Evolutionary conservation across 2,888 invertebrate genomes (phyloP).

Genomic region (Stratiomys singularior): DNA sequence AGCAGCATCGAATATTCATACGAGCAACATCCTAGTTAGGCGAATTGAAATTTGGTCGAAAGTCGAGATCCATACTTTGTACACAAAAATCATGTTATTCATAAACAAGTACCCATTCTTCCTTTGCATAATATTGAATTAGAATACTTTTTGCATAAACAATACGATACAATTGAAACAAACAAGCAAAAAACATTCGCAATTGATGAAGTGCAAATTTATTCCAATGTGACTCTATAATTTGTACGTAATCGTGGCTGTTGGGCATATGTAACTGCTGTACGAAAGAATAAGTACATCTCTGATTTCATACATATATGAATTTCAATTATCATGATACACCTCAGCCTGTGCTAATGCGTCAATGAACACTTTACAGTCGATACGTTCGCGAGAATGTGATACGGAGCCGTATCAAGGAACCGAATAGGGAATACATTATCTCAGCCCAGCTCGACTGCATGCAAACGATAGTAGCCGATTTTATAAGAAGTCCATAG

Average conservation of each 20-base stretch:
- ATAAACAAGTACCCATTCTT: no score
- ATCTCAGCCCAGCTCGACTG: not conserved
- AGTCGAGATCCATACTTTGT: no score
- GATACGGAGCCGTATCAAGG: not conserved
- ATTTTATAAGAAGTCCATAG: constrained; percentile 31
- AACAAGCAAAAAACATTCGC: constrained; percentile 11
- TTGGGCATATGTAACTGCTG: constrained; percentile 26
- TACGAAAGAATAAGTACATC: constrained; percentile 17
- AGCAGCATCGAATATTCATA: no score
- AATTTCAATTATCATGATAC: constrained; percentile 35
- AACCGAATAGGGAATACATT: constrained; percentile 20
- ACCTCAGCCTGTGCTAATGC: constrained; percentile 30
- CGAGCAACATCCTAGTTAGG: no score
- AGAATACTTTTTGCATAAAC: no score
- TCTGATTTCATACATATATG: constrained; percentile 29
- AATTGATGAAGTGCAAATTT: constrained; percentile 45
- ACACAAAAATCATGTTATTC: no score
- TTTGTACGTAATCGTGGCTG: constrained; percentile 43
- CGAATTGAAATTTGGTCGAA: no score
- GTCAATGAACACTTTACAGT: constrained; percentile 35
- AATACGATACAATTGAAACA: not conserved
- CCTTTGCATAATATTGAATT: no score
- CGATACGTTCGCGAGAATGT: constrained; percentile 2
- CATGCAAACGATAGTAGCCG: constrained; percentile 16
- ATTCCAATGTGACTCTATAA: constrained; percentile 31